These are phyloP conservation scores for Drosophila bocqueti DNA, from an alignment of 1,140 invertebrate genomes.

Conservation along the genomic window DNA sequence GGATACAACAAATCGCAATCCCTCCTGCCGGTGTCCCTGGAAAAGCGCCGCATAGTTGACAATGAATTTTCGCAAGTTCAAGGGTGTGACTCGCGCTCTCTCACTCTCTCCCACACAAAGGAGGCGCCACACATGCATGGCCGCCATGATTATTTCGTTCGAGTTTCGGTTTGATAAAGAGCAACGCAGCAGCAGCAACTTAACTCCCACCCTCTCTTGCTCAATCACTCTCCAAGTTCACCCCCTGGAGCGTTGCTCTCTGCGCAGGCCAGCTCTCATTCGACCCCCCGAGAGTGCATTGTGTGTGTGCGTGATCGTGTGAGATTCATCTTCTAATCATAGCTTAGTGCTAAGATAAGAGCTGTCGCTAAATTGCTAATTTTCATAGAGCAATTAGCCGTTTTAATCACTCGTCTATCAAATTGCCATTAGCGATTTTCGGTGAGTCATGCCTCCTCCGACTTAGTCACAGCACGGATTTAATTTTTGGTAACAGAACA, in stretches of 20 bases:
- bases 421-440: neutral
- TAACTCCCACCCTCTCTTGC: slow-evolving; percentile 39
- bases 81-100: slow-evolving; percentile 79
- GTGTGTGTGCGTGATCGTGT: slow-evolving; percentile 26
- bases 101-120: slow-evolving; percentile 39
- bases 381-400: slow-evolving; percentile 57
- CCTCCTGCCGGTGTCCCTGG: slow-evolving; percentile 1
- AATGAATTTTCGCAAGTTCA: slow-evolving; percentile 80
- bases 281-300: neutral
- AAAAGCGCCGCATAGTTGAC: slow-evolving; percentile 40
- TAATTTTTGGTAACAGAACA: neutral
- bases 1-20: slow-evolving; percentile 7
- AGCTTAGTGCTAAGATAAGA: slow-evolving; percentile 37
- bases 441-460: slow-evolving; percentile 54
- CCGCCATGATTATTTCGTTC: slow-evolving; percentile 65
- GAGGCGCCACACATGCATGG: slow-evolving; percentile 37
- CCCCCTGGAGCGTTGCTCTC: slow-evolving; percentile 30
- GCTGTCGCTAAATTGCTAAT: slow-evolving; percentile 16
- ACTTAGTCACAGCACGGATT: slow-evolving; percentile 29
- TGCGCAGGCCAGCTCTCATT: slow-evolving; percentile 20
- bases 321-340: slow-evolving; percentile 7
- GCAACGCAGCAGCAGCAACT: slow-evolving; percentile 11
- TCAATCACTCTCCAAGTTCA: slow-evolving; percentile 27
- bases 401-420: slow-evolving; percentile 14
- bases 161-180: slow-evolving; percentile 69